Evolutionary conservation across 2,797 vertebrate species (phyloP).

Genomic region (Masticophis lateralis): DNA sequence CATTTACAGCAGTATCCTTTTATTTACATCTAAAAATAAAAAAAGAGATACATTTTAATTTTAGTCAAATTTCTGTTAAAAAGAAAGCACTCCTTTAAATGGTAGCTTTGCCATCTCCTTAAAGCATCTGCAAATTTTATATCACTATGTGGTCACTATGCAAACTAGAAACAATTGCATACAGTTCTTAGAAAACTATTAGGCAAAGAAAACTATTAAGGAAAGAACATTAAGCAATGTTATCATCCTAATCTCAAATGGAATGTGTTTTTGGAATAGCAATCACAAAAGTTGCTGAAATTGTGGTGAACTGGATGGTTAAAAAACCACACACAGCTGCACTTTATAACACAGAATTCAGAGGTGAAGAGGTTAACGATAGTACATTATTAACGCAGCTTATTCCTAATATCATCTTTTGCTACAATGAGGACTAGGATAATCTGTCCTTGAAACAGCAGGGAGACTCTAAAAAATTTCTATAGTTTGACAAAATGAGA

Average conservation of each 20-base stretch:
- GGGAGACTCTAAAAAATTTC: slow-evolving; percentile 3
- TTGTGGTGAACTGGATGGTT: not conserved
- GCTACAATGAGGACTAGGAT: not conserved
- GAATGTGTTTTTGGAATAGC: not conserved
- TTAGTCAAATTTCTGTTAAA: not conserved
- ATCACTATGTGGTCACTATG: not conserved
- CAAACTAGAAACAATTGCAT: not conserved
- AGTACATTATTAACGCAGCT: not conserved
- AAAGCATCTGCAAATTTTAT: not conserved
- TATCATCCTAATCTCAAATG: not conserved
- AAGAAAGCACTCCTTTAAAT: not conserved
- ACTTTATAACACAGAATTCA: slow-evolving; percentile 16
- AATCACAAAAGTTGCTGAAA: not conserved
- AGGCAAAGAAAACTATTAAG: too few relatives aligned
- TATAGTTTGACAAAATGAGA: slow-evolving; percentile 21
- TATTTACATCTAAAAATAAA: not conserved
- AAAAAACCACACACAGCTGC: slow-evolving; percentile 49
- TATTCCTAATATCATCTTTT: slow-evolving; percentile 1
- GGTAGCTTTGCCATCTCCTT: not conserved
- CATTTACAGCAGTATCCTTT: not conserved
- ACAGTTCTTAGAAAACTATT: not conserved
- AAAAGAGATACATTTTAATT: not conserved
- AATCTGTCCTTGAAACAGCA: slow-evolving; percentile 1
- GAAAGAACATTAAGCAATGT: not conserved
- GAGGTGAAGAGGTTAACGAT: slow-evolving; percentile 61